phyloP scores from a whole-genome alignment of 2,113 vertebrate genomes.

The Struthio camelus region DNA sequence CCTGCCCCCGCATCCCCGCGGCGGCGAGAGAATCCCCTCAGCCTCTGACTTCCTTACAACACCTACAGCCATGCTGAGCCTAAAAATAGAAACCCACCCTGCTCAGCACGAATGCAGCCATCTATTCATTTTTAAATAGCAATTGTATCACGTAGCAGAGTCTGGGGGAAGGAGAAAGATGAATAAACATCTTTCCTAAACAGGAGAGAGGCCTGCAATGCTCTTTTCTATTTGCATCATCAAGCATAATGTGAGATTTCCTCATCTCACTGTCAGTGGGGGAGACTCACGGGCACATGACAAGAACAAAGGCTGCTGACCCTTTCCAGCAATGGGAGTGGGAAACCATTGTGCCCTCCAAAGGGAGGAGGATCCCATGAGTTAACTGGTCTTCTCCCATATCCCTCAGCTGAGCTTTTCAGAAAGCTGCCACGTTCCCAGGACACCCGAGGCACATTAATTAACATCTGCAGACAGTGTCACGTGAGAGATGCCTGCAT shows the following conservation, averaged over 20 bases:
- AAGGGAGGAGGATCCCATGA: background rate
- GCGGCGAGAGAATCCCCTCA: slow-evolving; percentile 21
- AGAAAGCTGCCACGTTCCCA: background rate
- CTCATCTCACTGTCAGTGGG: background rate
- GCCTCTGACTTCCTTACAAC: background rate
- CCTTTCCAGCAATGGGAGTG: background rate
- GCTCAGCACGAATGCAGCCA: background rate
- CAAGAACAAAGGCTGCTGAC: background rate
- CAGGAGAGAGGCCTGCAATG: background rate
- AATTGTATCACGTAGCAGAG: background rate
- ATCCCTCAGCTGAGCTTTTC: background rate
- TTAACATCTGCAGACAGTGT: background rate
- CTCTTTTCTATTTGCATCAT: background rate
- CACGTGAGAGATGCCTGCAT: background rate
- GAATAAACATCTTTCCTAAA: background rate
- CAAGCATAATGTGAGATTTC: rapidly evolving
- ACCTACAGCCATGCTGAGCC: slow-evolving; percentile 10
- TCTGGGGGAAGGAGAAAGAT: slow-evolving; percentile 6
- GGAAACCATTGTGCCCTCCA: background rate
- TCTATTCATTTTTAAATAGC: background rate
- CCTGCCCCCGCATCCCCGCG: slow-evolving; percentile 11
- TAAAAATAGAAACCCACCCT: slow-evolving; percentile 62
- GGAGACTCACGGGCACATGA: background rate
- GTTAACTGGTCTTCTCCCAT: background rate
- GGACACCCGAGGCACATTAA: rapidly evolving